Conservation (phyloP, 2,797 vertebrate species). For the Sylvilagus floridanus region DNA sequence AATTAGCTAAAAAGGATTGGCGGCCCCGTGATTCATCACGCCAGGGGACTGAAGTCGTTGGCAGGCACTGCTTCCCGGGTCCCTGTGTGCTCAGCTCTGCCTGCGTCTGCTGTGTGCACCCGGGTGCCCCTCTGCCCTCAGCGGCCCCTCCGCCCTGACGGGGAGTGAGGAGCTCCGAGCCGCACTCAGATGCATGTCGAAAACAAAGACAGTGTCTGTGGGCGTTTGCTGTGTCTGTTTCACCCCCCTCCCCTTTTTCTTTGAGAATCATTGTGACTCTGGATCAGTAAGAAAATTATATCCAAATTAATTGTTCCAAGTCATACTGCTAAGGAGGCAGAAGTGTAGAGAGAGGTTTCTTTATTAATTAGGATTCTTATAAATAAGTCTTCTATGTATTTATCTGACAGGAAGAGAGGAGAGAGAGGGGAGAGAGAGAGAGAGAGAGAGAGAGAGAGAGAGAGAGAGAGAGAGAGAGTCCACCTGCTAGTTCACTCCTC, state of each 20-base stretch:
- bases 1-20: slow-evolving; percentile 99
- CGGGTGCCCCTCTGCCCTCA: slow-evolving; percentile 91
- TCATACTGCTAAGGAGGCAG: not conserved
- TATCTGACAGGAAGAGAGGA: no score
- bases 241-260: not conserved
- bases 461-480: no score
- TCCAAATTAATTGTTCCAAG: not conserved
- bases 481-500: no score
- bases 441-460: no score
- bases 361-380: no score
- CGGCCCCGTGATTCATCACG: slow-evolving; percentile 97
- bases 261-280: not conserved
- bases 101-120: slow-evolving; percentile 90
- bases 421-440: no score
- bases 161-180: slow-evolving; percentile 76
- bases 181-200: slow-evolving; percentile 49
- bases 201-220: slow-evolving; percentile 55
- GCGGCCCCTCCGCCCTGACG: slow-evolving; percentile 75
- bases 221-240: not conserved
- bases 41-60: slow-evolving; percentile 96
- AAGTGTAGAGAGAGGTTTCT: not conserved
- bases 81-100: slow-evolving; percentile 86
- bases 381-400: no score
- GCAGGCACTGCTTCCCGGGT: slow-evolving; percentile 90
- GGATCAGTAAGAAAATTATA: not conserved